A percentile compares a stretch with the other conserved stretches of the same genome.
Evolutionary conservation across 2,113 vertebrate genomes (phyloP).

Genomic region (Terrapene triunguis): DNA sequence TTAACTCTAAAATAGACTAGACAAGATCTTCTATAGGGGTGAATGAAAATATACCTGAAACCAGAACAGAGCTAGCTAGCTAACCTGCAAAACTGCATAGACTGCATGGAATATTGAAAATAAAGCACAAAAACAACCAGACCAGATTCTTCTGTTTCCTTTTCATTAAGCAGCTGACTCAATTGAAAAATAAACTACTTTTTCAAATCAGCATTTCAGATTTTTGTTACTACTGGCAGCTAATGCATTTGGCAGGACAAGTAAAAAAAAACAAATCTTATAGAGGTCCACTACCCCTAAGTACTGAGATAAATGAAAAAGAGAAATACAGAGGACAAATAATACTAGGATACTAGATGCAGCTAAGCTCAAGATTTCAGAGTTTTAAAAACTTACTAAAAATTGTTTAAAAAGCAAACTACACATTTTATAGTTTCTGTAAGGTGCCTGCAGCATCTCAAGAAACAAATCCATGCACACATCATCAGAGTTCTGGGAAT

Average conservation of each 20-base stretch:
- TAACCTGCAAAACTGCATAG: neutral
- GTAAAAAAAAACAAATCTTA: neutral
- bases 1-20: neutral
- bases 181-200: slow-evolving; percentile 46
- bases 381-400: neutral
- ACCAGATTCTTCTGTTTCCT: neutral
- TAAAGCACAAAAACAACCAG: slow-evolving; percentile 24
- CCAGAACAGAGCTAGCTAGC: neutral
- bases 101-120: neutral
- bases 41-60: slow-evolving; percentile 33
- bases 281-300: slow-evolving; percentile 32
- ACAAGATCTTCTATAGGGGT: neutral
- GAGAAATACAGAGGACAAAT: neutral
- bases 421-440: neutral
- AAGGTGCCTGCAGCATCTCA: neutral
- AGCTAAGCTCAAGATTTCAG: neutral
- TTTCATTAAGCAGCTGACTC: slow-evolving; percentile 26
- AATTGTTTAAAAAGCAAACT: neutral
- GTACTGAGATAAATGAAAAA: slow-evolving; percentile 53
- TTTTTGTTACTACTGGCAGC: slow-evolving; percentile 29
- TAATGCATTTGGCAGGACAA: slow-evolving; percentile 27
- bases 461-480: neutral
- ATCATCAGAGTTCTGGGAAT: too few species aligned
- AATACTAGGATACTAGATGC: neutral
- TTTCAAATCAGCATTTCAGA: slow-evolving; percentile 35